Evolutionary conservation across 2,113 vertebrate species (phyloP).

Genomic region (Coregonus clupeaformis): DNA sequence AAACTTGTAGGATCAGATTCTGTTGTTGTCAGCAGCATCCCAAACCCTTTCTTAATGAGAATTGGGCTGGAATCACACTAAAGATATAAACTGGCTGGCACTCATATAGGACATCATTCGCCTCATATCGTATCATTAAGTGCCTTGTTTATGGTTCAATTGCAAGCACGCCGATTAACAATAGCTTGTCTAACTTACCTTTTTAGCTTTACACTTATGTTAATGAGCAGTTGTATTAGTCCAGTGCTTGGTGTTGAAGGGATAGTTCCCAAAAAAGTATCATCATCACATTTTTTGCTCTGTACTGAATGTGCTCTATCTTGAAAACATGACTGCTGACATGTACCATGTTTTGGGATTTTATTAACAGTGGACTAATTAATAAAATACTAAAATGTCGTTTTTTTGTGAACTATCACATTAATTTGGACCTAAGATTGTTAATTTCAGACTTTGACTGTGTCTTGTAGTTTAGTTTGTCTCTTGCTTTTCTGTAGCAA

Average conservation of each 20-base stretch:
- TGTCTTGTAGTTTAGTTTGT: neutral
- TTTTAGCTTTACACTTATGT: neutral
- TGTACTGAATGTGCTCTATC: too few relatives aligned
- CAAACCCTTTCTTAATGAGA: neutral
- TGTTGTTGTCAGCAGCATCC: slow-evolving; percentile 21
- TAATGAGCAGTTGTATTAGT: neutral
- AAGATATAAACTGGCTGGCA: neutral
- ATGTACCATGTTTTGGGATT: too few relatives aligned
- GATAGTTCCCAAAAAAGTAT: too few relatives aligned
- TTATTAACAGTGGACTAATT: too few relatives aligned
- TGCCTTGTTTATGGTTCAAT: neutral
- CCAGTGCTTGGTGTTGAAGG: neutral
- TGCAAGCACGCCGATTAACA: neutral
- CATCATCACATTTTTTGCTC: too few relatives aligned
- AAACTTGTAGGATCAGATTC: slow-evolving; percentile 46
- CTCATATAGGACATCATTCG: neutral
- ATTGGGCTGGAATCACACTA: slow-evolving; percentile 2
- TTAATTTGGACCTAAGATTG: neutral
- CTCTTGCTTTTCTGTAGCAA: neutral
- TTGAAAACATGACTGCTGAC: too few relatives aligned
- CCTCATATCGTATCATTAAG: neutral
- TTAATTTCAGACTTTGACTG: neutral
- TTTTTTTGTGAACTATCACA: neutral
- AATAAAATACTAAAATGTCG: neutral
- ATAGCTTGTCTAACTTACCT: neutral